Base-by-base conservation (phyloP, 2,888 invertebrate genomes). In the Dryobota labecula region DNA sequence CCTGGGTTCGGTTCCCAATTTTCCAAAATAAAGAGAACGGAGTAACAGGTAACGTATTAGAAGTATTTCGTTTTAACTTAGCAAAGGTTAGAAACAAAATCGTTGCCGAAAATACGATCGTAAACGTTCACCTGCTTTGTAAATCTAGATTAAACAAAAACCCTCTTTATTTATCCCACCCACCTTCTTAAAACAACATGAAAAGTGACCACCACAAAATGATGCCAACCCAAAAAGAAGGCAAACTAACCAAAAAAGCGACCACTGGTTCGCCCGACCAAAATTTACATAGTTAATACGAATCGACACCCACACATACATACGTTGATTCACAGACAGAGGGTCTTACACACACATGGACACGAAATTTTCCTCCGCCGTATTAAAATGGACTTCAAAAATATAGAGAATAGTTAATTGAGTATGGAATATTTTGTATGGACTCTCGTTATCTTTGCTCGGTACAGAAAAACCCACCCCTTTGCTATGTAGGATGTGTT, bases 251-350 rank as follows among this genome's bases (percentile, higher is more conserved):
- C 76, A 86, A 86, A 83, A 85, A 87, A 84, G 57, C 70, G 38
- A 76, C 54, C 74, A 58, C 69, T 70, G 81, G 80, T 66, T 63
- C 81, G 82, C 78, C 49, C 76, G 73, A 49, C 65, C 72, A 67
- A 65, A 80, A 88, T 88, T 88, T 87, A 83, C 89, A 88, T 85
- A 80, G 76, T 70, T 88, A 88, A 88, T 87, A 81, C 64, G 84
- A 82, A 88, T 86, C 73, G 79, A 70, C 87, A 83, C 86, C 11
- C 77, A 75, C 70, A 70, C 79, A 38, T 5, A 5, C 20, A 63
- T 7, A 54, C 41, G 1, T 11, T 36, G 11, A 33, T 61, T 41
- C 65, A 69, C 73, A 58, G 61, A 73, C 79, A 47, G 20, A 24
- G n/a, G 27, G n/a, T n/a, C 30, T 47, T 11, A 76, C 64, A 11